Percentiles rank a stretch among this genome's conserved stretches.
Conservation (phyloP, 2,888 invertebrate genomes). For the Liodrosophila aerea region DNA sequence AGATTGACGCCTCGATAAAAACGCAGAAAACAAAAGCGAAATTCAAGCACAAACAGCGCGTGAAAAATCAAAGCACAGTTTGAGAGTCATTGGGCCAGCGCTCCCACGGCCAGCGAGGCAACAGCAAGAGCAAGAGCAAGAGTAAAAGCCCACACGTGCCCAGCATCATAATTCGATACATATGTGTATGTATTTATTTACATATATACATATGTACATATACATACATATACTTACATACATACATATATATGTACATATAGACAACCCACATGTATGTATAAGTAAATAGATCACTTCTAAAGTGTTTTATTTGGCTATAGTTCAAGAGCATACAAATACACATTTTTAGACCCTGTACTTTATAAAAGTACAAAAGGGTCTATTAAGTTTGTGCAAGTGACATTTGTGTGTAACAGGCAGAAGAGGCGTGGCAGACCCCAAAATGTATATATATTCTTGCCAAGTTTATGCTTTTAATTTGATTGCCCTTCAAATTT, state of each 20-base stretch:
- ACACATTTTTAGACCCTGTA: too few species aligned
- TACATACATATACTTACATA: neutral
- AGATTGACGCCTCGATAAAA: slow-evolving; percentile 68
- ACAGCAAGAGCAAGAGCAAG: too few species aligned
- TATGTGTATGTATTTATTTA: too few species aligned
- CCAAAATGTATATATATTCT: too few species aligned
- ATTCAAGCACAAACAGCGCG: slow-evolving; percentile 45
- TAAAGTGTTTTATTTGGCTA: neutral
- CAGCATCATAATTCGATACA: too few species aligned
- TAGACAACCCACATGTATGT: neutral
- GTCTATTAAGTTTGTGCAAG: too few species aligned
- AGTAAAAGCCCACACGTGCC: slow-evolving; percentile 41
- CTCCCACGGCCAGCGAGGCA: slow-evolving; percentile 27
- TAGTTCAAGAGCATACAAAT: too few species aligned
- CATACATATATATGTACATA: neutral
- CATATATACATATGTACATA: neutral
- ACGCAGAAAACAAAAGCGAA: slow-evolving; percentile 16
- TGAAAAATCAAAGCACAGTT: slow-evolving; percentile 33
- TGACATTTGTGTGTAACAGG: too few species aligned
- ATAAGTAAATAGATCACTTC: slow-evolving; percentile 4
- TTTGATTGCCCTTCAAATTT: too few species aligned
- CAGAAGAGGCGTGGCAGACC: too few species aligned
- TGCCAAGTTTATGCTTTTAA: too few species aligned
- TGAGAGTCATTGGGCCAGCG: slow-evolving; percentile 35
- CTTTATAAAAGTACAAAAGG: too few species aligned